Evolutionary conservation across 2,797 vertebrate genomes (phyloP).

Genomic region (Ambastaia sidthimunki): DNA sequence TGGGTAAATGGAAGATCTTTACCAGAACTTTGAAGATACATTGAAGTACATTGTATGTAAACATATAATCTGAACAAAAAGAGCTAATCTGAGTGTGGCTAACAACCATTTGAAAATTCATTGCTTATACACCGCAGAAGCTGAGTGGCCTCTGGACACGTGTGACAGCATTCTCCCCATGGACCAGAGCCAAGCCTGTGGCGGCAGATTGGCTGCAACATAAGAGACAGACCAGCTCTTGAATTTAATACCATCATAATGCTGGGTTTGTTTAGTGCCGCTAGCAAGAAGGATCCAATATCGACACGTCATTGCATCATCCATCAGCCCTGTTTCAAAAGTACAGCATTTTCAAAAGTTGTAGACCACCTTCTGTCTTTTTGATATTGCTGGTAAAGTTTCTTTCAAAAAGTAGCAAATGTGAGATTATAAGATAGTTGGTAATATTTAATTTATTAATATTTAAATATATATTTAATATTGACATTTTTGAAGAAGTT

Average conservation of each 20-base stretch:
- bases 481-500: constrained; percentile 3
- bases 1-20: background rate
- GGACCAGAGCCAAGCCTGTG: constrained; percentile 32
- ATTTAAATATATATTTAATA: too few relatives aligned
- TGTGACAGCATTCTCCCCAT: constrained; percentile 28
- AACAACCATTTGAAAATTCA: constrained; percentile 24
- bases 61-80: constrained; percentile 33
- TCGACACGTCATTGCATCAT: constrained; percentile 41
- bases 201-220: constrained; percentile 37
- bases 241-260: constrained; percentile 45
- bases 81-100: constrained; percentile 10
- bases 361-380: background rate
- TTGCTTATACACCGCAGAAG: background rate
- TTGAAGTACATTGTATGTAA: background rate
- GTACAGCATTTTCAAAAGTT: background rate
- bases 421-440: constrained; percentile 8
- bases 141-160: constrained; percentile 21
- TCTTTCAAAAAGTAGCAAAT: constrained; percentile 18
- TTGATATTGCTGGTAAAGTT: constrained; percentile 18
- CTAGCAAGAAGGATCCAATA: constrained; percentile 38
- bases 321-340: constrained; percentile 26
- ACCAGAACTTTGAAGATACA: background rate
- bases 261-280: constrained; percentile 39
- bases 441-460: too few relatives aligned
- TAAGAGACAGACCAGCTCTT: constrained; percentile 33